Percentiles rank a stretch among this genome's conserved stretches.
Conservation (phyloP, 2,113 vertebrate species). For the Ceyx cyanopectus region DNA sequence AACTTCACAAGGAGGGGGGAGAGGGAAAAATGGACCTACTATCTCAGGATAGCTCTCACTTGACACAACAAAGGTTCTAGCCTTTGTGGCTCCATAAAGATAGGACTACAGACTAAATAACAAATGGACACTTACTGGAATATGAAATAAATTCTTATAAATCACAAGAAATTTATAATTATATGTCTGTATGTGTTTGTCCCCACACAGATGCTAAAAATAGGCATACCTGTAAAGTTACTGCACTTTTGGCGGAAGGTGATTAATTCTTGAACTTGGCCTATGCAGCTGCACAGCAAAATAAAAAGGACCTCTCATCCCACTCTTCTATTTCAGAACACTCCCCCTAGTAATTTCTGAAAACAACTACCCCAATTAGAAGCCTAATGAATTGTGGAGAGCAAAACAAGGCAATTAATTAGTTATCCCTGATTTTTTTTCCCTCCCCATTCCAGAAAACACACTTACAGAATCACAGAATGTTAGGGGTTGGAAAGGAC, state of each 20-base stretch:
- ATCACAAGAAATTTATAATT: not conserved
- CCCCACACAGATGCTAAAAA: not conserved
- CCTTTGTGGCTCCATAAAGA: not conserved
- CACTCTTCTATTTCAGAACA: not conserved
- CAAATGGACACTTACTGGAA: not conserved
- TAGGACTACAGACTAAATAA: not conserved
- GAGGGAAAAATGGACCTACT: not conserved
- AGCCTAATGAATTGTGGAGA: not conserved
- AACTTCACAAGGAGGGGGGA: not conserved
- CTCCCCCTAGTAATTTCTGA: not conserved
- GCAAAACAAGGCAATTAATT: not conserved
- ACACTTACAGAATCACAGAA: not conserved
- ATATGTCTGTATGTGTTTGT: not conserved
- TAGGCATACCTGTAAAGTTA: not conserved
- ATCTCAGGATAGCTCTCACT: not conserved
- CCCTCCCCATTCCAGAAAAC: not conserved
- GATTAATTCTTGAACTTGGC: not conserved
- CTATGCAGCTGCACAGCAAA: not conserved
- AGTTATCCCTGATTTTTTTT: not conserved
- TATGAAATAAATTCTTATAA: not conserved
- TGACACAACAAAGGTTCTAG: not conserved
- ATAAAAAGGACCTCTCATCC: not conserved
- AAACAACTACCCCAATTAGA: not conserved
- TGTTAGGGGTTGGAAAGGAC: too few relatives aligned
- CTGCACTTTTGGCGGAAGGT: not conserved